Evolutionary conservation across 2,113 vertebrate species (phyloP).

Genomic region (Sturnus vulgaris): DNA sequence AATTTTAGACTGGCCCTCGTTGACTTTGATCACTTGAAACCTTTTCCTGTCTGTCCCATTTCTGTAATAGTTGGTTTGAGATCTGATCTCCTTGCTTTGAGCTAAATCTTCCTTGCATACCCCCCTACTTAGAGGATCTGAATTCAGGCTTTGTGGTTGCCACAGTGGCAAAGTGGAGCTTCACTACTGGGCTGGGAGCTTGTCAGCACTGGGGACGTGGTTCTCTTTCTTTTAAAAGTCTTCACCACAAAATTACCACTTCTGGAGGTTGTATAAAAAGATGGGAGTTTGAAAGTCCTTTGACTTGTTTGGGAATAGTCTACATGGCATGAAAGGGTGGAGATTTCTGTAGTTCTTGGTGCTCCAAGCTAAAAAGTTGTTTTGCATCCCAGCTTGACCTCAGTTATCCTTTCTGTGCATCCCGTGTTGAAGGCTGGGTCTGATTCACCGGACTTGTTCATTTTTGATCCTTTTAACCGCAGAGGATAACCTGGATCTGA

Average conservation of each 20-base stretch:
- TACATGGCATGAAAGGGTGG: constrained; percentile 7
- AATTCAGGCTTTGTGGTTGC: constrained; percentile 47
- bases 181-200: not conserved
- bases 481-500: not conserved
- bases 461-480: not conserved
- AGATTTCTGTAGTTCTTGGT: not conserved
- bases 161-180: constrained; percentile 29
- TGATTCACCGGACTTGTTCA: not conserved
- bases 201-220: not conserved
- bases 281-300: not conserved
- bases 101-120: not conserved
- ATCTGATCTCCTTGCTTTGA: not conserved
- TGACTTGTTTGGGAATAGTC: not conserved
- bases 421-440: not conserved
- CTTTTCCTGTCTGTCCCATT: not conserved
- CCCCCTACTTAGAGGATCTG: not conserved
- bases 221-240: not conserved
- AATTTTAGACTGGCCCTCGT: not conserved
- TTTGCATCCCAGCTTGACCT: constrained; percentile 15
- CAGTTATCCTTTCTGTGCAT: not conserved
- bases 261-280: constrained; percentile 16
- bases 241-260: constrained; percentile 50
- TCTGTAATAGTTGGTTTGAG: not conserved
- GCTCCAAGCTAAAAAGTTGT: not conserved
- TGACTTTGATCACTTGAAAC: not conserved